Evolutionary conservation across 2,113 vertebrate genomes (phyloP), one percentile per base, ranked within the genome.

Genomic region (Hirundichthys speculiger): DNA sequence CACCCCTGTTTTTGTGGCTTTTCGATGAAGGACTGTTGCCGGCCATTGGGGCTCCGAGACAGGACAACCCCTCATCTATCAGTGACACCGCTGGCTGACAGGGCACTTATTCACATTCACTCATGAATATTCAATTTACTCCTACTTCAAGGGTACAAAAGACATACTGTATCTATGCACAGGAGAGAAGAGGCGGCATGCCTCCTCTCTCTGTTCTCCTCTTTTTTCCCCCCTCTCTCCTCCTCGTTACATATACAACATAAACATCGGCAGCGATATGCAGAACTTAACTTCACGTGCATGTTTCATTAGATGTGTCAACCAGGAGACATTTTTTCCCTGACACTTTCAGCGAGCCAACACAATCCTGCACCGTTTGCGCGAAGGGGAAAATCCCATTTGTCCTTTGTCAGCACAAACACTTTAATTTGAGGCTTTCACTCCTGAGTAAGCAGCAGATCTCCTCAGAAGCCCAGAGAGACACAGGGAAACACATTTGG

Each of bases 331-430:
- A 48, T 80, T 69, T 69, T 87, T 85, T 79, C 58, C 52, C 79
- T 92, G 92, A 93, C 93, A 94, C 92, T 94, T 92, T 90, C 91
- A 94, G 93, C 92, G 92, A 95, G 92, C 92, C 93, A 90, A 93
- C 93, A 90, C 92, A 90, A 96, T 97, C 94, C 87, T 96, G 95
- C 96, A 93, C 85, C 73, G 92, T 92, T 96, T 93, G 96, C 95
- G 92, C 89, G 91, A 96, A 88, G 80, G n/a, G 80, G 73, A 90
- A 87, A 89, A 93, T 95, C 92, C 91, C 89, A 94, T 96, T 96
- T 94, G 92, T 92, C 93, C 95, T 95, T 94, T 95, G 95, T 98
- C 96, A 98, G 97, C 97, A 96, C 90, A 96, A 98, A 95, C 94
- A 93, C 92, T 94, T 94, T 96, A 96, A 96, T 96, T 93, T 95